Evolutionary conservation across 2,797 vertebrate genomes (phyloP), one percentile per base, ranked within the genome.

Genomic region (Sebastiscus albofasciatus): DNA sequence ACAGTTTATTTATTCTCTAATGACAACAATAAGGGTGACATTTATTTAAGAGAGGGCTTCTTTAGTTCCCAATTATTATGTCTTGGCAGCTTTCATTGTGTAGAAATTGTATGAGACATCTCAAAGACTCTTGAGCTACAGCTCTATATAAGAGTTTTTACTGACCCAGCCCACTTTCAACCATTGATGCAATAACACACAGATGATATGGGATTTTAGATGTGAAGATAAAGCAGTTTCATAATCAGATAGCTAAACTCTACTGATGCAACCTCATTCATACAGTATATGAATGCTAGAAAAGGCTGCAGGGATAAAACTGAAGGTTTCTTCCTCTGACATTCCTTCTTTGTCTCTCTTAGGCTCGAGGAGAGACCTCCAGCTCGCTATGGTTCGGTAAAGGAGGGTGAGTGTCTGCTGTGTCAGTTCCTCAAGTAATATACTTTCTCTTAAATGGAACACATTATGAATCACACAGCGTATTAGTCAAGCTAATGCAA

Each of bases 301-400:
- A 64, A 75, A 77, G 10, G 22, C 24, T 61, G 27, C 59, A 72
- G 62, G 14, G 31, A 59, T 22, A 60, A 46, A 46, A 75, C 2
- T 49, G 14, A 2, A 49, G 74, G 7, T 81, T 54, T 79, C 4
- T 62, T 78, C 54, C 52, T 68, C 31, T 87, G 61, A 82, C 5
- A 13, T 80, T 71, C 6, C 60, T 72, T 76, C 13, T 71, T 64
- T 56, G 59, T 87, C 18, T 88, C 79, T 65, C 73, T 73, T 91
- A 99, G 98, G 97, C 97, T 67, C 97, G 97, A 3, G 98, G 98
- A 88, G 98, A 99, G 92, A 96, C 97, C 4, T 94, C 96, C 88
- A 97, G 90, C 93, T 99, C 98, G 0, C 91, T 99, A 2, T 99
- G 98, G 98, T 99, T 99, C 92, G 95, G 96, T 93, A 96, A 96